Percentiles rank a stretch among this genome's conserved stretches.
Evolutionary conservation across 2,113 vertebrate species (phyloP).

Genomic region (Mastomys coucha): DNA sequence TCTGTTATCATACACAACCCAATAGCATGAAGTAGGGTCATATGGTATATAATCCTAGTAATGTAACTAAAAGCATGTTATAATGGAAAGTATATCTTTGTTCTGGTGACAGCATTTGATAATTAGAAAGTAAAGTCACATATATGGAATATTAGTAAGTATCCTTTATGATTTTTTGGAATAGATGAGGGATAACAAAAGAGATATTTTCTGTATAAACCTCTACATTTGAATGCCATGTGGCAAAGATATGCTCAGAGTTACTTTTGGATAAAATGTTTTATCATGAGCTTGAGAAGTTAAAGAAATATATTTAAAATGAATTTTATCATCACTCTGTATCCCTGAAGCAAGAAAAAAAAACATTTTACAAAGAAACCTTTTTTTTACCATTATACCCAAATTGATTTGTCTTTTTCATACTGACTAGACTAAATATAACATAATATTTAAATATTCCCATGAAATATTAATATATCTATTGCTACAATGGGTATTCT

Average conservation of each 20-base stretch:
- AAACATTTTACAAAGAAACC: constrained; percentile 49
- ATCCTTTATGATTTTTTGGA: background rate
- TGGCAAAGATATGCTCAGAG: background rate
- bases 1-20: background rate
- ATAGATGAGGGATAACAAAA: background rate
- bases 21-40: background rate
- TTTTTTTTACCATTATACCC: background rate
- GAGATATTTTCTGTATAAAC: background rate
- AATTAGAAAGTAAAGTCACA: background rate
- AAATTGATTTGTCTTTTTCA: constrained; percentile 38
- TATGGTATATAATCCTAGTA: background rate
- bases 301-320: constrained; percentile 4
- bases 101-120: background rate
- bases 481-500: constrained; percentile 30
- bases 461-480: constrained; percentile 71
- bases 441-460: constrained; percentile 62
- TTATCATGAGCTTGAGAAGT: background rate
- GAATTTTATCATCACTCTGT: background rate
- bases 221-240: no score
- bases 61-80: fast-evolving
- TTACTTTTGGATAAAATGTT: background rate
- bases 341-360: background rate
- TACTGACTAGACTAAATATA: constrained; percentile 65
- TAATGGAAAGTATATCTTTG: background rate
- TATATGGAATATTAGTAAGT: background rate